These are phyloP conservation scores for Rhinolophus ferrumequinum DNA, from an alignment of 2,113 vertebrate genomes.

Conservation along the genomic window DNA sequence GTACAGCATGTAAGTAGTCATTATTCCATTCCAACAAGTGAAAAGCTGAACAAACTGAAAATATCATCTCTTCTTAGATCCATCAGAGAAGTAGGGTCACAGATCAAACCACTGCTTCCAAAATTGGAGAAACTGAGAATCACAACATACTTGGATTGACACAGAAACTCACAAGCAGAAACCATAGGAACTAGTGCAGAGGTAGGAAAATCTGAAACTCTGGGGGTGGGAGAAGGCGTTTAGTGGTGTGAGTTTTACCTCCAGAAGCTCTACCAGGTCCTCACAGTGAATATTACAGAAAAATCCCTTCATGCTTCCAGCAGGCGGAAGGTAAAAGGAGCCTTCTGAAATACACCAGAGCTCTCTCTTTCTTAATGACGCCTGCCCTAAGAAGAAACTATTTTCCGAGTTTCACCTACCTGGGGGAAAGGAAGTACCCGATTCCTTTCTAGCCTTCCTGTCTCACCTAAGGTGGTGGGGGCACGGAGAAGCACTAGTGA, in stretches of 20 bases:
- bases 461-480: background rate
- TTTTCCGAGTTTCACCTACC: background rate
- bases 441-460: background rate
- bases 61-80: background rate
- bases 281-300: background rate
- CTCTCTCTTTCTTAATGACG: background rate
- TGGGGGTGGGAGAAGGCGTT: background rate
- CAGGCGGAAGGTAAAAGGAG: background rate
- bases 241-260: background rate
- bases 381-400: background rate
- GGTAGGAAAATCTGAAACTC: background rate
- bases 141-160: background rate
- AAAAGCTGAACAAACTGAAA: conserved; percentile 19
- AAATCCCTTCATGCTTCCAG: background rate
- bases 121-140: background rate
- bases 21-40: background rate
- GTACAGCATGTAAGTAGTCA: background rate
- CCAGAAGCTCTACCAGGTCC: background rate
- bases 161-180: background rate
- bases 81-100: background rate
- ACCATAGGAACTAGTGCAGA: background rate
- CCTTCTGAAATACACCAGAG: background rate
- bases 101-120: background rate
- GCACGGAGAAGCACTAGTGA: background rate
- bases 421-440: background rate